Percentiles rank a stretch among this genome's conserved stretches.
These are phyloP conservation scores for Bugula neritina DNA, from an alignment of 2,888 invertebrate genomes.

Conservation along the genomic window DNA sequence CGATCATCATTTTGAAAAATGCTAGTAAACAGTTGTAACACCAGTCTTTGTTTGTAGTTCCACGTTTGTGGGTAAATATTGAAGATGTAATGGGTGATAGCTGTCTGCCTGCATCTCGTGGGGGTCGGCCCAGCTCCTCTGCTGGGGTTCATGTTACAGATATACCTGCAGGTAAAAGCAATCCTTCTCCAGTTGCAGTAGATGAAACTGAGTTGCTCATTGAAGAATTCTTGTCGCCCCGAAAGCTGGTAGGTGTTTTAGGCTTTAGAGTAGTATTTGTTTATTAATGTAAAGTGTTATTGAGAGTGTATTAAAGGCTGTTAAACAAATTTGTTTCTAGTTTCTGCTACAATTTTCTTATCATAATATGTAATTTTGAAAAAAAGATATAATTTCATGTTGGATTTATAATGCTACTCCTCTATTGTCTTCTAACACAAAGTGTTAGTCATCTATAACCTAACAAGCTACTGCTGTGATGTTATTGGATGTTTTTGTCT, in stretches of 20 bases:
- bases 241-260: constrained; percentile 48
- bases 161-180: constrained; percentile 45
- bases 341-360: too few species aligned
- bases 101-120: neutral
- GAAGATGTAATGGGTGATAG: constrained; percentile 23
- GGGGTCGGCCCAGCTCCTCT: constrained; percentile 42
- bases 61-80: constrained; percentile 25
- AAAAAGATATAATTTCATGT: neutral
- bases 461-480: too few species aligned
- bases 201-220: constrained; percentile 50
- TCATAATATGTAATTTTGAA: too few species aligned
- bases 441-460: too few species aligned
- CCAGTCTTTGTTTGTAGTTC: constrained; percentile 20
- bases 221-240: constrained; percentile 52
- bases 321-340: neutral
- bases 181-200: constrained; percentile 49
- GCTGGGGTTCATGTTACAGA: constrained; percentile 53
- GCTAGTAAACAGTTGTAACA: too few species aligned
- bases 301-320: neutral
- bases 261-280: too few species aligned
- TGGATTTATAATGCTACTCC: neutral
- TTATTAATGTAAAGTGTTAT: neutral
- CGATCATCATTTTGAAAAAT: too few species aligned
- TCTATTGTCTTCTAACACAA: too few species aligned
- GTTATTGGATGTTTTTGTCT: too few species aligned